These are phyloP conservation scores for Cephalotes varians DNA, from an alignment of 2,888 invertebrate genomes.

Conservation along the genomic window DNA sequence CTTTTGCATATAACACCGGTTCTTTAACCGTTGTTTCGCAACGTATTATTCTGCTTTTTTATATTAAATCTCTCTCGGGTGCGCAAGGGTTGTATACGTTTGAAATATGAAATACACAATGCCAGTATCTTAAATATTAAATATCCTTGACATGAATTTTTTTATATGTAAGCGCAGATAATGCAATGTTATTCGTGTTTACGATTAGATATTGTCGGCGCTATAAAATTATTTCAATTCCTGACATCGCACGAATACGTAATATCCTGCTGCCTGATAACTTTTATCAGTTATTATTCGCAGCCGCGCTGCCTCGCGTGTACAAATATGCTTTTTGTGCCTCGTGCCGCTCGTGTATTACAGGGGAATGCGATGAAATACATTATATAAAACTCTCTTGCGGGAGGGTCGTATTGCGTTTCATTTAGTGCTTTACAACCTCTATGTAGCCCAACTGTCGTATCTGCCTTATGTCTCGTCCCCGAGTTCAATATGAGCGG, in stretches of 20 bases:
- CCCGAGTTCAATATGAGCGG: constrained; percentile 56
- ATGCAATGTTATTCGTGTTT: background rate
- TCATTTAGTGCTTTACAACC: constrained; percentile 49
- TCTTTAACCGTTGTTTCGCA: background rate
- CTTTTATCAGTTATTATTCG: constrained; percentile 31
- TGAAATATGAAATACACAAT: background rate
- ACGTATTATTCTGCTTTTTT: background rate
- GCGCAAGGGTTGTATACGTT: background rate
- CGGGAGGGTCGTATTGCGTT: constrained; percentile 48
- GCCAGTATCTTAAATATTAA: background rate
- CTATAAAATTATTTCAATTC: constrained; percentile 10
- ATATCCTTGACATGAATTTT: background rate
- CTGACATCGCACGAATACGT: background rate
- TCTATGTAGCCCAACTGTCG: constrained; percentile 28
- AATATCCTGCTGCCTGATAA: constrained; percentile 6
- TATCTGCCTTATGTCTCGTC: constrained; percentile 54
- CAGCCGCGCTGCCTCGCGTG: constrained; percentile 20
- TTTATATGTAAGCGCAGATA: background rate
- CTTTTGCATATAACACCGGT: constrained; percentile 29
- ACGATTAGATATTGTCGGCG: background rate
- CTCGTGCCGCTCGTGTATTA: background rate
- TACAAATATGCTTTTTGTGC: constrained; percentile 34
- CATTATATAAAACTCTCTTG: constrained; percentile 49
- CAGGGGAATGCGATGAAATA: constrained; percentile 26
- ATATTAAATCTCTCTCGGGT: background rate